Conservation (phyloP, 2,113 vertebrate genomes). For the Potamarius usumacintae region DNA sequence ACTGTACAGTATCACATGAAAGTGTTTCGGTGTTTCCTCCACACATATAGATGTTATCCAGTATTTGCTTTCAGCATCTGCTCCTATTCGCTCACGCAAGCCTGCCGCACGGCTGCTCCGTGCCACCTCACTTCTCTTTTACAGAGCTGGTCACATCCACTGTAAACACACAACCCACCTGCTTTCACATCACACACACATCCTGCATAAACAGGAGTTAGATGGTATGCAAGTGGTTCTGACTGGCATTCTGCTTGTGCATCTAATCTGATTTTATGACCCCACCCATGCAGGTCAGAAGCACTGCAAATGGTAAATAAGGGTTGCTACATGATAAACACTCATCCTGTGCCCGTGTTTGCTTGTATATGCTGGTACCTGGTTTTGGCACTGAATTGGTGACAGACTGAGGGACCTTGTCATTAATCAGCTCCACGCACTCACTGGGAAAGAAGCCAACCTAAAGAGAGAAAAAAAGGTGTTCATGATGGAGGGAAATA, state of each 20-base stretch:
- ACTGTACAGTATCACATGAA: background rate
- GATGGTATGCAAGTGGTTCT: background rate
- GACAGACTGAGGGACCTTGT: conserved; percentile 96
- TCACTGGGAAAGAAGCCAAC: conserved; percentile 98
- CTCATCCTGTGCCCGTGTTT: background rate
- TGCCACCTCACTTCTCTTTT: conserved; percentile 10
- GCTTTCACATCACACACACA: background rate
- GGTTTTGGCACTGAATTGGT: conserved; percentile 96
- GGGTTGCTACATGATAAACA: conserved; percentile 18
- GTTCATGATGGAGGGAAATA: conserved; percentile 28
- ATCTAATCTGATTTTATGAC: background rate
- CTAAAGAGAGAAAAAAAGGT: conserved; percentile 65
- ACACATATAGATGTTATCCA: background rate
- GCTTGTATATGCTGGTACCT: conserved; percentile 72
- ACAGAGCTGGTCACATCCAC: conserved; percentile 5
- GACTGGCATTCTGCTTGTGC: background rate
- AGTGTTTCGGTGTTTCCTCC: conserved; percentile 15
- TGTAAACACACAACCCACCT: background rate
- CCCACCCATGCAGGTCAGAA: background rate
- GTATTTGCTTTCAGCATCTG: conserved; percentile 29
- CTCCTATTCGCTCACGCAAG: conserved; percentile 10
- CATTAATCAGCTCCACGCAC: conserved; percentile 96
- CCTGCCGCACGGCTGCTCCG: background rate
- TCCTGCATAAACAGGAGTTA: background rate
- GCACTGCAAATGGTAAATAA: background rate